These are phyloP conservation scores for Hirudinaria manillensis DNA, from an alignment of 2,888 invertebrate species.

Conservation along the genomic window DNA sequence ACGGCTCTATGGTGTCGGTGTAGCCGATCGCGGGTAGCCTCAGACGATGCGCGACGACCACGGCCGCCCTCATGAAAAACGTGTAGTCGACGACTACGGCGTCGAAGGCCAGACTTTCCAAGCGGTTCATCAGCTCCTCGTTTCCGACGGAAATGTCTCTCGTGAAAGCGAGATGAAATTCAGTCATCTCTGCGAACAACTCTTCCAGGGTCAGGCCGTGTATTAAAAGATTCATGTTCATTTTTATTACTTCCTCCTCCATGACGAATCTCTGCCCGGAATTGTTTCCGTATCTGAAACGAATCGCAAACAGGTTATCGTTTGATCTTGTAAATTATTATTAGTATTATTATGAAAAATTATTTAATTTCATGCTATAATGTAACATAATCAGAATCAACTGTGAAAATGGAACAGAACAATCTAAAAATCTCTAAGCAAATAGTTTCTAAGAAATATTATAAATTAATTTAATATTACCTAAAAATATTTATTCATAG, in stretches of 20 bases:
- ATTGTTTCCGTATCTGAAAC: not conserved
- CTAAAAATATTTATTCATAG: too few relatives aligned
- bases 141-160: not conserved
- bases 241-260: not conserved
- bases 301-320: not conserved
- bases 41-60: conserved; percentile 20
- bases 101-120: conserved; percentile 18
- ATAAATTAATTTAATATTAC: too few relatives aligned
- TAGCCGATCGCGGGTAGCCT: conserved; percentile 29
- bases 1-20: conserved; percentile 19
- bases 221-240: conserved; percentile 1
- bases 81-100: conserved; percentile 24
- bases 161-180: not conserved
- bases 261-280: not conserved
- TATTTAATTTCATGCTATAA: too few relatives aligned
- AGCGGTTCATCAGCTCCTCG: not conserved
- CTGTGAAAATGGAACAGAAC: too few relatives aligned
- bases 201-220: not conserved
- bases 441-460: too few relatives aligned
- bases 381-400: too few relatives aligned
- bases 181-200: not conserved
- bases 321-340: not conserved
- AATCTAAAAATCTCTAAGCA: too few relatives aligned
- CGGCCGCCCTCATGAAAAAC: conserved; percentile 7
- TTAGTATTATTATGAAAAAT: too few relatives aligned